phyloP scores from a whole-genome alignment of 2,797 vertebrate species.

The Anguilla obscura region DNA sequence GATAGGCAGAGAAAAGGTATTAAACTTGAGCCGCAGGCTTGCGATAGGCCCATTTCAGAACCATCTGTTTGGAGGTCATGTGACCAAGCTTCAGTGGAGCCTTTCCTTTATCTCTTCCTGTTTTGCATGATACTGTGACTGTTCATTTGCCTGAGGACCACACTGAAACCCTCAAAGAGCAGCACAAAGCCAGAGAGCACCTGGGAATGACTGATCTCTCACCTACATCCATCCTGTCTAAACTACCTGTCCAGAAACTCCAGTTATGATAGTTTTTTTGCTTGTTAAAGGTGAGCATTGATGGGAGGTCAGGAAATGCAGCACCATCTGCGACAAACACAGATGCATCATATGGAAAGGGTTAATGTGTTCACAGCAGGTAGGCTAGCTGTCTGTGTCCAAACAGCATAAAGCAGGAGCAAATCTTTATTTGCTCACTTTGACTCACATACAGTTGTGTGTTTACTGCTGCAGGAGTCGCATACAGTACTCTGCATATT shows the following conservation, averaged over 20 bases:
- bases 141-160: conserved; percentile 1
- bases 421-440: not conserved
- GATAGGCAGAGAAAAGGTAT: conserved; percentile 42
- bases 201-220: not conserved
- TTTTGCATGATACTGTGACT: conserved; percentile 19
- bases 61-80: not conserved
- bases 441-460: not conserved
- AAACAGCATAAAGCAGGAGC: not conserved
- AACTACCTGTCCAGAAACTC: not conserved
- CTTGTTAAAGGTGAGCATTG: not conserved
- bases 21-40: conserved; percentile 23
- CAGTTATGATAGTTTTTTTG: not conserved
- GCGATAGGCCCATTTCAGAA: conserved; percentile 13
- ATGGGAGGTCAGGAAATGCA: not conserved
- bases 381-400: not conserved
- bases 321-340: not conserved
- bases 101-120: conserved; percentile 29
- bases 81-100: not conserved
- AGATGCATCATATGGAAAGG: not conserved
- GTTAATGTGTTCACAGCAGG: not conserved
- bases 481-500: not conserved
- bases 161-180: not conserved
- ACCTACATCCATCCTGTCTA: not conserved
- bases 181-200: conserved; percentile 2
- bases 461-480: not conserved